Evolutionary conservation across 2,797 vertebrate species (phyloP).

Genomic region (Myioborus miniatus): DNA sequence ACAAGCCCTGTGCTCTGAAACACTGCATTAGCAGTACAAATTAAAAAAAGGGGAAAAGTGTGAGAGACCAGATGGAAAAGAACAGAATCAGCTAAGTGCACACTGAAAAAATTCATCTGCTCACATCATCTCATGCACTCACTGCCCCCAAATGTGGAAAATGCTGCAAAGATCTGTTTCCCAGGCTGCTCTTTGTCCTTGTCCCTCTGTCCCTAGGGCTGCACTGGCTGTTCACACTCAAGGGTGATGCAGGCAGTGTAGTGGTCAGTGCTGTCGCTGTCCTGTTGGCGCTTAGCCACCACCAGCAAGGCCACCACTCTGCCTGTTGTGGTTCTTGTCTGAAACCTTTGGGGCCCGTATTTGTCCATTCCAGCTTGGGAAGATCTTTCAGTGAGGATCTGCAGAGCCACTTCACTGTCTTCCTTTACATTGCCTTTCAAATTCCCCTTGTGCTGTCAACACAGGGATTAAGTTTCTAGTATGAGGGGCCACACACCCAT

Average conservation of each 20-base stretch:
- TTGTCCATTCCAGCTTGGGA: neutral
- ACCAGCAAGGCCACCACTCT: neutral
- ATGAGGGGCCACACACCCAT: neutral
- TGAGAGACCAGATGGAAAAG: conserved; percentile 44
- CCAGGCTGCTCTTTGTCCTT: neutral
- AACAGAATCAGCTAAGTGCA: neutral
- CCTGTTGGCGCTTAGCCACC: neutral
- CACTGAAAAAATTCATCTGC: conserved; percentile 26
- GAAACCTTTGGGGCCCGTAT: neutral
- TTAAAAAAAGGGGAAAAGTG: conserved; percentile 30
- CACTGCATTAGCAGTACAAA: neutral
- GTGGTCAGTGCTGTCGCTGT: neutral
- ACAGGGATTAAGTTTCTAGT: neutral
- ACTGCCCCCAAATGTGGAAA: neutral
- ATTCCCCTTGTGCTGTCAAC: neutral
- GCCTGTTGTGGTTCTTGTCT: neutral
- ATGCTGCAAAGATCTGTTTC: neutral
- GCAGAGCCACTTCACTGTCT: neutral
- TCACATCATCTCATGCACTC: neutral
- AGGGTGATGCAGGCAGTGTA: neutral
- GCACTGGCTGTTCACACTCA: neutral
- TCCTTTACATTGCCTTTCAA: neutral
- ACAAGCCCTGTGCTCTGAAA: conserved; percentile 8
- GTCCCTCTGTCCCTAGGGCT: neutral
- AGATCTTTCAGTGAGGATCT: neutral